Percentiles rank a stretch among this genome's conserved stretches.
These are phyloP conservation scores for Anguilla marmorata DNA, from an alignment of 2,797 vertebrate species.

Conservation along the genomic window DNA sequence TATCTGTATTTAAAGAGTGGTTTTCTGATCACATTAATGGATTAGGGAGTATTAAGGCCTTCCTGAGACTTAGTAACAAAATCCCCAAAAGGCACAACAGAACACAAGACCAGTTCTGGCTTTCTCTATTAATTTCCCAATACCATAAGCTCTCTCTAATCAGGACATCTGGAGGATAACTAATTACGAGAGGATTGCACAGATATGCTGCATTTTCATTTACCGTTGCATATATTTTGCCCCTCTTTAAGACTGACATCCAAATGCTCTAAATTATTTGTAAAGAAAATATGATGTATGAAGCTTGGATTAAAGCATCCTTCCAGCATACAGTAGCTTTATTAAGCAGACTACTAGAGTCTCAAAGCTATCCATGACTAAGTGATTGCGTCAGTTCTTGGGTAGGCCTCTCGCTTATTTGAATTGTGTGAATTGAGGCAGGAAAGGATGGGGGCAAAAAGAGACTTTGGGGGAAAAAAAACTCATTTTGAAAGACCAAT, in stretches of 20 bases:
- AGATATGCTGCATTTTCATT: constrained; percentile 6
- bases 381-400: constrained; percentile 69
- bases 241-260: neutral
- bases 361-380: constrained; percentile 68
- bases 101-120: constrained; percentile 35
- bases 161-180: constrained; percentile 14
- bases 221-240: neutral
- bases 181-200: constrained; percentile 14
- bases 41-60: constrained; percentile 58
- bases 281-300: neutral
- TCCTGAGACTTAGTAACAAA: constrained; percentile 59
- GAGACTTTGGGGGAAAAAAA: constrained; percentile 50
- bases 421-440: constrained; percentile 62
- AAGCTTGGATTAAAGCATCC: neutral
- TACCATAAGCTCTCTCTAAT: constrained; percentile 18
- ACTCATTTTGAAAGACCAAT: constrained; percentile 56
- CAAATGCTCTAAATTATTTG: neutral
- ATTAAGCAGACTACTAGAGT: constrained; percentile 31
- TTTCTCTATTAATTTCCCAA: constrained; percentile 19
- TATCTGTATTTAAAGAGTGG: constrained; percentile 62
- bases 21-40: constrained; percentile 63
- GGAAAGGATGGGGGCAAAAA: constrained; percentile 44
- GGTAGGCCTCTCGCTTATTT: constrained; percentile 58
- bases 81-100: constrained; percentile 30
- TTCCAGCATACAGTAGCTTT: constrained; percentile 57